phyloP scores from a whole-genome alignment of 1,140 invertebrate genomes.

The Magallana ariakensis region DNA sequence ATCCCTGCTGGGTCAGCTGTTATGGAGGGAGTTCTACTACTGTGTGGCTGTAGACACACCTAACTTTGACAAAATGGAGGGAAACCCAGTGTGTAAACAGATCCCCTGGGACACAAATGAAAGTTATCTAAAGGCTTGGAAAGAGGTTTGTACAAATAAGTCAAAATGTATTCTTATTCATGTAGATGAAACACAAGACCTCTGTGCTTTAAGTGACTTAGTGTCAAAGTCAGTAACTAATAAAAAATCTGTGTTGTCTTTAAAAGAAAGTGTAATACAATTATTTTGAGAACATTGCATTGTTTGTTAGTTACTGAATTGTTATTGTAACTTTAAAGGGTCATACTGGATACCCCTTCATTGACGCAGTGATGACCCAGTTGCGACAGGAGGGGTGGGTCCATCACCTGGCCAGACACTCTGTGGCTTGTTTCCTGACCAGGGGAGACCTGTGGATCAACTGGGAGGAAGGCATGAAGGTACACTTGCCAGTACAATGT shows the following conservation, averaged over 20 bases:
- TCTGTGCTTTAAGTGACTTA: no score
- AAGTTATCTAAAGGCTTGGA: constrained; percentile 91
- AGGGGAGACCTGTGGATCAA: constrained; percentile 93
- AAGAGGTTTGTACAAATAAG: constrained; percentile 82
- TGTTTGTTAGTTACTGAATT: neutral
- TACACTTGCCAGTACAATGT: no score
- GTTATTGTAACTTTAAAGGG: constrained; percentile 82
- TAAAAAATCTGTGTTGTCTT: no score
- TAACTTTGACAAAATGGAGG: constrained; percentile 93
- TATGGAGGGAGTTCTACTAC: constrained; percentile 95
- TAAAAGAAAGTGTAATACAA: no score
- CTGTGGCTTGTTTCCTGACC: constrained; percentile 93
- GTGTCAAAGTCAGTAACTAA: no score
- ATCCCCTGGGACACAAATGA: constrained; percentile 93
- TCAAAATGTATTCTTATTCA: no score
- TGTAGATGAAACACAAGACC: no score
- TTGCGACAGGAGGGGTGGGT: constrained; percentile 93
- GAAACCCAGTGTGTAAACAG: constrained; percentile 93
- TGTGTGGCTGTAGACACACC: constrained; percentile 91
- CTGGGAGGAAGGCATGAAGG: constrained; percentile 96
- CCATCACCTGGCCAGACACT: constrained; percentile 91
- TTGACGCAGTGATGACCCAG: constrained; percentile 95
- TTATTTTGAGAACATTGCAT: no score
- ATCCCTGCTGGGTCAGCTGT: constrained; percentile 90
- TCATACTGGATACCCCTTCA: constrained; percentile 93